A percentile compares a stretch with the other conserved stretches of the same genome.
These are phyloP conservation scores for Hypolimnas misippus DNA, from an alignment of 2,888 invertebrate species.

Conservation along the genomic window DNA sequence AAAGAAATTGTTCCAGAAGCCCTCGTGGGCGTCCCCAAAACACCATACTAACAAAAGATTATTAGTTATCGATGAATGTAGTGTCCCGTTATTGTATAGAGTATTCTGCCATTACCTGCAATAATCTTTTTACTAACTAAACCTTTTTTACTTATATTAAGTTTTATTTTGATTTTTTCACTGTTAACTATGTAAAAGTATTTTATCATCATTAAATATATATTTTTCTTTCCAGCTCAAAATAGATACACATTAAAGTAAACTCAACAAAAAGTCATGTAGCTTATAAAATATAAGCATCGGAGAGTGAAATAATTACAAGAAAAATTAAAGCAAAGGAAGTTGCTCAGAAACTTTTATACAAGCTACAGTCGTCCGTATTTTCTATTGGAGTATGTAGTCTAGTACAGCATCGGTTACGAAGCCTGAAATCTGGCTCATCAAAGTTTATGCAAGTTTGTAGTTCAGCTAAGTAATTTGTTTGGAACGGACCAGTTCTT, in stretches of 20 bases:
- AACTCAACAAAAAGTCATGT: neutral
- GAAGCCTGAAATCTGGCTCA: conserved; percentile 30
- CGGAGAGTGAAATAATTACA: neutral
- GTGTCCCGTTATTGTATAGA: too few species aligned
- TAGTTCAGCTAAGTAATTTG: conserved; percentile 39
- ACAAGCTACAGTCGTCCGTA: neutral
- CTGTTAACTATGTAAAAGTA: too few species aligned
- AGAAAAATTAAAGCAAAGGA: neutral
- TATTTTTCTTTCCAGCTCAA: neutral
- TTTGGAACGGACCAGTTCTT: conserved; percentile 38
- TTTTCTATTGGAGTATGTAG: conserved; percentile 15
- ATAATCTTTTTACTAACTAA: too few species aligned
- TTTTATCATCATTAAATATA: neutral
- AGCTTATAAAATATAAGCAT: too few species aligned
- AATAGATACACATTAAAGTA: neutral
- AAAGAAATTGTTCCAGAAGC: too few species aligned
- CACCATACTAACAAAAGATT: too few species aligned
- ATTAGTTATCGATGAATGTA: too few species aligned
- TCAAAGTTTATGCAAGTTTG: conserved; percentile 37
- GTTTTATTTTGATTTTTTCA: too few species aligned
- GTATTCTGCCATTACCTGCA: too few species aligned
- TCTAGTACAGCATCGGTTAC: conserved; percentile 12
- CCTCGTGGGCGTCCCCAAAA: too few species aligned
- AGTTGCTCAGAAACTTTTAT: neutral
- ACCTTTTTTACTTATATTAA: too few species aligned